Base-by-base conservation (phyloP, 2,888 invertebrate species). In the Oligia fasciuncula region DNA sequence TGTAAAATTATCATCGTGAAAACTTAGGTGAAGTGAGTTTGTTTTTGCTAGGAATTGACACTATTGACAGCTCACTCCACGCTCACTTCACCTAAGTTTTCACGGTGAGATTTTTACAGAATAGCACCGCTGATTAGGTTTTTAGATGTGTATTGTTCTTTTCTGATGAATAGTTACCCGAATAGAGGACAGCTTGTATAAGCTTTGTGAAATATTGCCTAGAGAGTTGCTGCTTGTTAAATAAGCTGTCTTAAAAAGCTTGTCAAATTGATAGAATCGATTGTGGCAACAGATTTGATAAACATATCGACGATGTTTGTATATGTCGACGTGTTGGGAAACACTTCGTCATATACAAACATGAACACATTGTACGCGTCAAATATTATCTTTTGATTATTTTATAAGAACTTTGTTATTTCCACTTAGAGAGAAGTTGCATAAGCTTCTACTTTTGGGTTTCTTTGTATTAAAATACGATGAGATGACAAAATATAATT, bases 361-460 rank as follows among this genome's bases (percentile, higher is more conserved):
- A 85, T 62, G 49, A 66, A 54, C 40, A 77, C 43, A 60, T 60
- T 19, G 80, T 69, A 67, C 57, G 65, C 63, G 40, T 54, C 85
- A 80, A 80, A 84, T 85, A 71, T 83, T 83, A 67, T 84, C 82
- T 75, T 83, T 83, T 35, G 49, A 80, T 83, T 83, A 83, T 75
- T 65, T 74, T 54, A 62, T 54, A 54, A 46, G 46, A 79, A 70
- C 63, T 74, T 69, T 73, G 69, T 80, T 83, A 49, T 84, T 84
- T 79, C 35, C 60, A 43, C 23, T 35, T 51, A 35, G 9, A 49
- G 13, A 19, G 23, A 81, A 73, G 49, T 65, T 82, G 68, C 49
- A 60, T 19, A 66, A 60, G 66, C 54, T 63, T 51, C 14, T 62
- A 19, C 46, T 80, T 82, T 49, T 23, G 14, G 11, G 35, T 67